Percentiles rank a stretch among this genome's conserved stretches.
Conservation (phyloP, 2,113 vertebrate genomes). For the Tenebrosternarchus preto region DNA sequence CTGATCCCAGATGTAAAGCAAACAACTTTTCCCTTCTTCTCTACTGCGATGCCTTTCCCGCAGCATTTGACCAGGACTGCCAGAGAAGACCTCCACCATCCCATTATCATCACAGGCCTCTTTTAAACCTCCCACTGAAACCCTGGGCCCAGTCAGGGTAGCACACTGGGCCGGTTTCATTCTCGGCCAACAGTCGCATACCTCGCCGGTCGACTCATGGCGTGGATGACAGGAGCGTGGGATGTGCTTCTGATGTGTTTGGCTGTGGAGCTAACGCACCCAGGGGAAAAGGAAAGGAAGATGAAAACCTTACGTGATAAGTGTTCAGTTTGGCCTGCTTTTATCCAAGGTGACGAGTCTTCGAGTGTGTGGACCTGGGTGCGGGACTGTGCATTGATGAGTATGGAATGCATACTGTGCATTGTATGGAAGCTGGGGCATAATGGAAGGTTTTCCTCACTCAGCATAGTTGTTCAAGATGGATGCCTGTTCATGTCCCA, state of each 20-base stretch:
- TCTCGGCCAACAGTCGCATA: background rate
- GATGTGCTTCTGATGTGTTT: background rate
- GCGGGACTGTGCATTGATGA: background rate
- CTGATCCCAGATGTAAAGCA: background rate
- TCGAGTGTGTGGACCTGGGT: background rate
- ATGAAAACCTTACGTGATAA: constrained; percentile 12
- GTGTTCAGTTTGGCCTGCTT: background rate
- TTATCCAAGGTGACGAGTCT: background rate
- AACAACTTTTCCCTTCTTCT: background rate
- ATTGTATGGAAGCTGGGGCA: background rate
- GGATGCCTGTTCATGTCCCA: background rate
- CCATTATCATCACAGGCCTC: background rate
- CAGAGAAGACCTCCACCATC: constrained; percentile 17
- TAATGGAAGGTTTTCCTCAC: background rate
- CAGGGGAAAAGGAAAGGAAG: background rate
- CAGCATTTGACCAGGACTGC: constrained; percentile 19
- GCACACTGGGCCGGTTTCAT: constrained; percentile 19
- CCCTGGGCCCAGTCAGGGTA: too few relatives aligned
- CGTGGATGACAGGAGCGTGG: background rate
- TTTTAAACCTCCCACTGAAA: background rate
- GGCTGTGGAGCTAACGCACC: background rate
- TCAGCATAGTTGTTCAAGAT: constrained; percentile 55
- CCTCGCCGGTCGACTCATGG: background rate
- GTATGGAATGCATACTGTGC: background rate
- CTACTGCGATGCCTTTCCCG: background rate